A percentile compares a stretch with the other conserved stretches of the same genome.
Conservation (phyloP, 2,797 vertebrate genomes). For the Fringilla coelebs region DNA sequence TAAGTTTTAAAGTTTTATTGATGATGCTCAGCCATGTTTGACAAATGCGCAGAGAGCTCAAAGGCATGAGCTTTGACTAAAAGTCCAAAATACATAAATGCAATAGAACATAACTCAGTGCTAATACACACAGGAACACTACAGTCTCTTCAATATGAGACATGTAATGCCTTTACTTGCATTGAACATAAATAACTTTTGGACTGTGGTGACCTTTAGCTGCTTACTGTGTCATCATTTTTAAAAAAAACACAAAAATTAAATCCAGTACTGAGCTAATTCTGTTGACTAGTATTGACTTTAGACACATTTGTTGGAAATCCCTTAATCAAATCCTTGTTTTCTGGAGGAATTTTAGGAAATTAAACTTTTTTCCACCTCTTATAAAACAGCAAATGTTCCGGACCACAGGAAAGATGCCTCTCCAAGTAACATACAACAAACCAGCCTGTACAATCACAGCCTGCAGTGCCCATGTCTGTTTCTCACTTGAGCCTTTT, state of each 20-base stretch:
- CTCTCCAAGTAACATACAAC: background rate
- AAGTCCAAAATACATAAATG: background rate
- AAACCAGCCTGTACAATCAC: background rate
- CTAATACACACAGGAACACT: background rate
- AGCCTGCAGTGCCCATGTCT: background rate
- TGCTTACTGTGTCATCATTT: background rate
- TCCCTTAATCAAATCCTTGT: background rate
- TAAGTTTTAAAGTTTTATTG: background rate
- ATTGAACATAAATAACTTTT: background rate
- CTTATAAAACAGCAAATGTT: background rate
- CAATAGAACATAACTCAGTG: background rate
- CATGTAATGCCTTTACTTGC: background rate
- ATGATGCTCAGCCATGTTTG: accelerated
- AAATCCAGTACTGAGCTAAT: background rate
- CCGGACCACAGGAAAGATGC: background rate
- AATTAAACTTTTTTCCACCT: background rate
- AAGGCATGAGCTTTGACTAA: background rate
- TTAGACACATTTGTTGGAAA: background rate
- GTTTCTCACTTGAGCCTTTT: background rate
- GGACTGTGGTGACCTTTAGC: background rate
- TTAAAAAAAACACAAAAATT: too few species aligned
- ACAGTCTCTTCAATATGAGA: background rate
- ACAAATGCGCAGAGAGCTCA: background rate
- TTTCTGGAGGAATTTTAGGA: background rate
- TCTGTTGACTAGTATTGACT: background rate